Evolutionary conservation across 2,113 vertebrate species (phyloP), one percentile per base, ranked within the genome.

Genomic region (Peromyscus maniculatus): DNA sequence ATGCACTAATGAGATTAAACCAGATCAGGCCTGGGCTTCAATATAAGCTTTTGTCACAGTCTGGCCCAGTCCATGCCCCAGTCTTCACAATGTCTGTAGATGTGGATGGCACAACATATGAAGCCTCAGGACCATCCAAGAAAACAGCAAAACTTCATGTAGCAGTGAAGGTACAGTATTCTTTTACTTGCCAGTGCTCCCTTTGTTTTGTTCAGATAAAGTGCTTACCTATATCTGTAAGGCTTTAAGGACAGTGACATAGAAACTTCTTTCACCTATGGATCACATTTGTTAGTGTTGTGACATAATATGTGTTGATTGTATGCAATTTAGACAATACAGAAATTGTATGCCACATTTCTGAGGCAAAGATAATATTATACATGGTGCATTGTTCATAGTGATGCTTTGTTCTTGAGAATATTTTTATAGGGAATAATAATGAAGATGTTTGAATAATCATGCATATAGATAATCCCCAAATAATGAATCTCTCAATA

Each of bases 71-170:
- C 96, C 99, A 99, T 62, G 99, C 99, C 72, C 99, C 99, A 0
- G 99, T 99, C 98, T 99, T 99, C 98, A 99, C 99, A 96, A 99
- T 99, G 99, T 99, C 99, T 62, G 99, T 99, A 96, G 99, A 99
- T 96, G 99, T 99, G 98, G 99, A 99, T 75, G 99, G 99, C 93
- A 99, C 99, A 59, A 98, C 99, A 77, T 99, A 99, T 0, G 99
- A 99, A 98, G 99, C 99, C 43, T 99, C 99, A 59, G 99, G 99
- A 93, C 99, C 99, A 97, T 99, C 99, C 94, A 99, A 99, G 98
- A 99, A 99, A 98, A 99, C 99, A 12, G 99, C 99, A 98, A 99
- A 99, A 98, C 99, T 99, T 97, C 99, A 99, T 1, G 99, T 99
- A 89, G 99, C 99, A 67, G 99, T 99, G 96, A 99, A 99, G 99